phyloP scores from a whole-genome alignment of 2,888 invertebrate genomes.

The Spodoptera exigua region DNA sequence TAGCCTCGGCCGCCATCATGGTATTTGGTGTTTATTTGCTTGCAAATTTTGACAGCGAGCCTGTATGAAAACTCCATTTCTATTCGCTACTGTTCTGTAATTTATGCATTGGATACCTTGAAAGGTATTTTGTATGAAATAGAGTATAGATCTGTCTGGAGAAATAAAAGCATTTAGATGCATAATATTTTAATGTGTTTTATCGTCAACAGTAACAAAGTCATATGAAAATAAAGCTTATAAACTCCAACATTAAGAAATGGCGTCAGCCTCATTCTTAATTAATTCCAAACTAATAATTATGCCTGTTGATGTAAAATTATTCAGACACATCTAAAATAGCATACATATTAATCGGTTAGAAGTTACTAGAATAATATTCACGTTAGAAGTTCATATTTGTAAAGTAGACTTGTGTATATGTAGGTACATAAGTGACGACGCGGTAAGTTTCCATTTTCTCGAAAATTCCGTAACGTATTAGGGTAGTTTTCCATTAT shows the following conservation, averaged over 20 bases:
- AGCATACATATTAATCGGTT: slow-evolving; percentile 9
- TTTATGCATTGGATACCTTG: slow-evolving; percentile 61
- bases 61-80: slow-evolving; percentile 59
- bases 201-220: too few relatives aligned
- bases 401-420: slow-evolving; percentile 1
- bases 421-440: background rate
- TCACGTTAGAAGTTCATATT: slow-evolving; percentile 1
- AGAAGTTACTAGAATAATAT: slow-evolving; percentile 7
- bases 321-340: slow-evolving; percentile 18
- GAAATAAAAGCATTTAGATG: slow-evolving; percentile 1
- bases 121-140: slow-evolving; percentile 40
- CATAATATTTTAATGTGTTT: too few relatives aligned
- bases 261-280: background rate
- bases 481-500: slow-evolving; percentile 1
- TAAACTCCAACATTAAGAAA: too few relatives aligned
- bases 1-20: slow-evolving; percentile 42
- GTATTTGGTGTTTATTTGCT: slow-evolving; percentile 58
- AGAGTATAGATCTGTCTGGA: slow-evolving; percentile 10
- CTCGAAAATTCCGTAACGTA: background rate
- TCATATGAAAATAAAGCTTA: too few relatives aligned
- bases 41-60: slow-evolving; percentile 58
- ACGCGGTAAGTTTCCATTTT: slow-evolving; percentile 15
- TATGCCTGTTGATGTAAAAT: slow-evolving; percentile 4
- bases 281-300: background rate
- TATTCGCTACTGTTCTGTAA: slow-evolving; percentile 49